phyloP scores from a whole-genome alignment of 2,888 invertebrate genomes.

The Caenorhabditis sp. region DNA sequence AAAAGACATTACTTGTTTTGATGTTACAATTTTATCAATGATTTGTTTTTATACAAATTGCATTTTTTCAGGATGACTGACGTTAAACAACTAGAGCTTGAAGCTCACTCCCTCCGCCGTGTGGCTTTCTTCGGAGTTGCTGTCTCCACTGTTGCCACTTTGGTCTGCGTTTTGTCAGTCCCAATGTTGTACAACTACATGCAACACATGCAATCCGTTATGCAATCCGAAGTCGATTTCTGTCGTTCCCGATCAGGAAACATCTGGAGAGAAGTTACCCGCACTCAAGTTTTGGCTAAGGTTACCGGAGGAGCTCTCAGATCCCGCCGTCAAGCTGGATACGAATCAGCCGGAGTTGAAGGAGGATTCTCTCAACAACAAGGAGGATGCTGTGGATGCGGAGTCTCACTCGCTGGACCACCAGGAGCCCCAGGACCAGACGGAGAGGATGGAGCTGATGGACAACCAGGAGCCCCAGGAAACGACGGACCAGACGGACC shows the following conservation, averaged over 20 bases:
- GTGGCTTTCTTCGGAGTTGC: constrained; percentile 59
- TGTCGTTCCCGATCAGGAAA: constrained; percentile 59
- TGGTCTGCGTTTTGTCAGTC: constrained; percentile 56
- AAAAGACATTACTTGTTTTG: not conserved
- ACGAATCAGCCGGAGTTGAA: constrained; percentile 50
- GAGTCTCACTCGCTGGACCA: constrained; percentile 50
- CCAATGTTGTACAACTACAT: constrained; percentile 66
- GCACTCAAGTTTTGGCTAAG: constrained; percentile 59
- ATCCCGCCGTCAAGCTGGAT: constrained; percentile 60
- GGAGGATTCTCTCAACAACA: constrained; percentile 27
- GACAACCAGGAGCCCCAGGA: constrained; percentile 50
- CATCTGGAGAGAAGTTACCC: constrained; percentile 62
- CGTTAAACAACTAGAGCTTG: constrained; percentile 51
- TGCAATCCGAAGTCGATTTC: constrained; percentile 58
- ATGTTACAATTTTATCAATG: constrained; percentile 1
- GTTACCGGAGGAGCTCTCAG: constrained; percentile 51
- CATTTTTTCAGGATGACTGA: constrained; percentile 39
- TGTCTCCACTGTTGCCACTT: constrained; percentile 55
- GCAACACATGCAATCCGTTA: constrained; percentile 63
- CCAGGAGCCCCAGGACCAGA: constrained; percentile 57
- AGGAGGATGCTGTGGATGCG: constrained; percentile 59
- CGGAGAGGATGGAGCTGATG: constrained; percentile 55
- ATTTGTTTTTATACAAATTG: not conserved
- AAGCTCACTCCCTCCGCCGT: constrained; percentile 54
- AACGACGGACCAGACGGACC: constrained; percentile 58